Evolutionary conservation across 2,797 vertebrate species (phyloP).

Genomic region (Sebastes vulpes): DNA sequence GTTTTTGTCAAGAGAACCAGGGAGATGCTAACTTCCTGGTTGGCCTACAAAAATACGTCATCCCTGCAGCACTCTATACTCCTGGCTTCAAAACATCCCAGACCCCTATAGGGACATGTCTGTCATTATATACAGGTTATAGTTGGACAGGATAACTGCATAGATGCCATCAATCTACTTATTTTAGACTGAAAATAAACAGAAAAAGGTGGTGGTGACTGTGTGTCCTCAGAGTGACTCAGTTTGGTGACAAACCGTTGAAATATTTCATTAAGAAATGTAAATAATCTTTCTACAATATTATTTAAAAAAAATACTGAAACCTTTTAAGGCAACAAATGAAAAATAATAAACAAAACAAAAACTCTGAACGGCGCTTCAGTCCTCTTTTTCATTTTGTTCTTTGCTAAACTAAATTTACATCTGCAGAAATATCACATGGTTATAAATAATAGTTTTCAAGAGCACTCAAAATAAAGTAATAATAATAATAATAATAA

Average conservation of each 20-base stretch:
- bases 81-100: neutral
- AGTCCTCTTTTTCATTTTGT: conserved; percentile 42
- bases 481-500: conserved; percentile 48
- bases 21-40: too few relatives aligned
- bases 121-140: neutral
- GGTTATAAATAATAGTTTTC: conserved; percentile 89
- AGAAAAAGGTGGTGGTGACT: conserved; percentile 6
- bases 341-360: conserved; percentile 1
- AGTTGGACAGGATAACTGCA: conserved; percentile 44
- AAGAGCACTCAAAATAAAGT: conserved; percentile 86
- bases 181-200: neutral
- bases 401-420: conserved; percentile 82
- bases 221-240: conserved; percentile 24
- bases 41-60: too few relatives aligned
- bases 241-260: neutral
- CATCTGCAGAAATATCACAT: conserved; percentile 82
- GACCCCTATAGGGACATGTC: neutral
- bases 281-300: conserved; percentile 20
- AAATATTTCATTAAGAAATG: conserved; percentile 18
- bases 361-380: conserved; percentile 15
- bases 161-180: conserved; percentile 48
- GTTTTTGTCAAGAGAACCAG: too few relatives aligned
- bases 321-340: conserved; percentile 48
- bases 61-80: too few relatives aligned
- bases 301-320: conserved; percentile 16